Evolutionary conservation across 2,888 invertebrate species (phyloP).

Genomic region (Drosophila ustulata): DNA sequence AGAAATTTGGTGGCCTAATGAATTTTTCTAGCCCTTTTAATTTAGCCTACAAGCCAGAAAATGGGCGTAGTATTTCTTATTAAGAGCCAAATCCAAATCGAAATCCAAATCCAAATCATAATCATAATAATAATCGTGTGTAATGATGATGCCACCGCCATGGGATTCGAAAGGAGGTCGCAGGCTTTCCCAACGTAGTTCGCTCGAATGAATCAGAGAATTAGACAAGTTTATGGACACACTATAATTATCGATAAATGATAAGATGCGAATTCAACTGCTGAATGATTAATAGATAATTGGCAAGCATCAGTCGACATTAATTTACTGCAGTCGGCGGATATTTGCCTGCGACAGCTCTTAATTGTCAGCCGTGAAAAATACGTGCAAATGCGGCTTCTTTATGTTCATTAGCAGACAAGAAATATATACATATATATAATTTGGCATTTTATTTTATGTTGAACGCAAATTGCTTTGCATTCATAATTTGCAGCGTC

Average conservation of each 20-base stretch:
- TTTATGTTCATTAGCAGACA: constrained; percentile 35
- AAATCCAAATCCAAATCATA: constrained; percentile 38
- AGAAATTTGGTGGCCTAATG: constrained; percentile 70
- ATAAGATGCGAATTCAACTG: constrained; percentile 17
- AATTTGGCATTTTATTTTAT: constrained; percentile 33
- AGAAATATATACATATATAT: not conserved
- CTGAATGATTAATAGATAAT: constrained; percentile 26
- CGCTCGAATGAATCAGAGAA: constrained; percentile 12
- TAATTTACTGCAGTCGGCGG: constrained; percentile 56
- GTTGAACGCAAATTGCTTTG: constrained; percentile 48
- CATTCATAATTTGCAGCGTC: constrained; percentile 67
- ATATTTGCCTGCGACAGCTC: constrained; percentile 44
- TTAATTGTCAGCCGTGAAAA: constrained; percentile 73
- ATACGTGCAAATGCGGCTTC: constrained; percentile 24
- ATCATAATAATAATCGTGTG: constrained; percentile 37
- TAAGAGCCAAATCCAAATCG: constrained; percentile 52
- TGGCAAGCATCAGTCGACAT: constrained; percentile 35
- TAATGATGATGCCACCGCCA: constrained; percentile 52
- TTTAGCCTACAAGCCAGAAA: constrained; percentile 54
- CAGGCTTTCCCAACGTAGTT: constrained; percentile 12
- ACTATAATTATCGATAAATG: constrained; percentile 43
- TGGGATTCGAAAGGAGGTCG: constrained; percentile 63
- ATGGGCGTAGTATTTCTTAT: constrained; percentile 60
- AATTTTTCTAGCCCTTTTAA: constrained; percentile 62
- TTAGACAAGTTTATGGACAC: constrained; percentile 16